phyloP scores from a whole-genome alignment of 2,888 invertebrate species.

The Perdita meconis region DNA sequence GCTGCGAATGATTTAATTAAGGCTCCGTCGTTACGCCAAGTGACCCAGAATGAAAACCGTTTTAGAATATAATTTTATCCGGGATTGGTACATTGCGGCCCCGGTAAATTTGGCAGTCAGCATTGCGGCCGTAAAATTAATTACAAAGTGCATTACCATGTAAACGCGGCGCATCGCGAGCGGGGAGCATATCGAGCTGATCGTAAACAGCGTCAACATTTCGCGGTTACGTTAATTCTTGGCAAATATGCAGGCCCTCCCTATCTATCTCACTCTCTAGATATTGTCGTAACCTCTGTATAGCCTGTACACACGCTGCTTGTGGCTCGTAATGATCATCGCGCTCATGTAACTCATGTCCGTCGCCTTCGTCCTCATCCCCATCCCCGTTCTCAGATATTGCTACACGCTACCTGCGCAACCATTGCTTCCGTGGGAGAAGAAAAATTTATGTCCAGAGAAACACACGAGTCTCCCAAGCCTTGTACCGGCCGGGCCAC shows the following conservation, averaged over 20 bases:
- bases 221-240: constrained; percentile 75
- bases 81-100: background rate
- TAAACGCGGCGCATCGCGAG: constrained; percentile 33
- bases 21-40: background rate
- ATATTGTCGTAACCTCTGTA: constrained; percentile 61
- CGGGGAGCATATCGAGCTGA: constrained; percentile 62
- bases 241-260: constrained; percentile 64
- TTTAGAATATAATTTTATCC: background rate
- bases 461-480: constrained; percentile 2
- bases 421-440: constrained; percentile 47
- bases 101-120: constrained; percentile 44
- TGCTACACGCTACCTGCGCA: constrained; percentile 42
- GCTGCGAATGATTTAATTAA: too few species aligned
- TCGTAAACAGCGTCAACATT: constrained; percentile 69
- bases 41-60: background rate
- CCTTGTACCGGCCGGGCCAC: background rate
- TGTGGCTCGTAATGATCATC: constrained; percentile 73
- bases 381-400: constrained; percentile 63
- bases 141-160: constrained; percentile 34
- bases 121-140: constrained; percentile 38
- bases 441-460: constrained; percentile 17
- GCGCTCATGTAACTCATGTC: constrained; percentile 68
- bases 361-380: constrained; percentile 64
- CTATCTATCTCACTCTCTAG: constrained; percentile 13
- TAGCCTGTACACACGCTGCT: constrained; percentile 55